phyloP scores from a whole-genome alignment of 1,140 invertebrate species.

The Pentalonia nigronervosa region DNA sequence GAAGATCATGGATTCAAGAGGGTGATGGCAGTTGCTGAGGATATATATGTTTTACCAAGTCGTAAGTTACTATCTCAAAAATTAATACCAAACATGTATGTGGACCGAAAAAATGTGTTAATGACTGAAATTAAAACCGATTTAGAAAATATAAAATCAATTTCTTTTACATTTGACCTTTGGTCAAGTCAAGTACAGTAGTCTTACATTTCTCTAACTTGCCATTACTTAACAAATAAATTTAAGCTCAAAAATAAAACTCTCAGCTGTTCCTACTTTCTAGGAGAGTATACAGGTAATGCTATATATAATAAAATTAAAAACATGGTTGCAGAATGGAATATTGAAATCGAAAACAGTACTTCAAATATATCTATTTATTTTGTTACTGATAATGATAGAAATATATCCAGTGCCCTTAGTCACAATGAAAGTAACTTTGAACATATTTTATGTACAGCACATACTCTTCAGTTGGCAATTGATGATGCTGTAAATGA shows the following conservation, averaged over 20 bases:
- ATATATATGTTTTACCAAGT: slow-evolving; percentile 59
- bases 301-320: no score
- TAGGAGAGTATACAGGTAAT: slow-evolving; percentile 57
- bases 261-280: slow-evolving; percentile 59
- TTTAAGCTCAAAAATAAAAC: slow-evolving; percentile 60
- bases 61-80: slow-evolving; percentile 60
- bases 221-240: slow-evolving; percentile 59
- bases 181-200: slow-evolving; percentile 61
- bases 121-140: slow-evolving; percentile 15
- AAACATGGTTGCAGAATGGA: slow-evolving; percentile 57
- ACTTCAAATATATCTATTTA: slow-evolving; percentile 14
- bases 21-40: slow-evolving; percentile 59
- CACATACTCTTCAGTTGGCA: no score
- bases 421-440: slow-evolving; percentile 27
- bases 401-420: slow-evolving; percentile 51
- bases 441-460: slow-evolving; percentile 44
- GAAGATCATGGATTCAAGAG: slow-evolving; percentile 59
- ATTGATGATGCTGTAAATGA: no score
- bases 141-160: slow-evolving; percentile 49
- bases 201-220: slow-evolving; percentile 61
- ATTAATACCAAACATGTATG: slow-evolving; percentile 60
- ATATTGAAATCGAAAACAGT: slow-evolving; percentile 51
- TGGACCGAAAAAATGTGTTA: slow-evolving; percentile 51
- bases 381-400: slow-evolving; percentile 53
- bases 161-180: slow-evolving; percentile 60